Base-by-base conservation (phyloP, 2,113 vertebrate genomes). In the Sylvietta virens region DNA sequence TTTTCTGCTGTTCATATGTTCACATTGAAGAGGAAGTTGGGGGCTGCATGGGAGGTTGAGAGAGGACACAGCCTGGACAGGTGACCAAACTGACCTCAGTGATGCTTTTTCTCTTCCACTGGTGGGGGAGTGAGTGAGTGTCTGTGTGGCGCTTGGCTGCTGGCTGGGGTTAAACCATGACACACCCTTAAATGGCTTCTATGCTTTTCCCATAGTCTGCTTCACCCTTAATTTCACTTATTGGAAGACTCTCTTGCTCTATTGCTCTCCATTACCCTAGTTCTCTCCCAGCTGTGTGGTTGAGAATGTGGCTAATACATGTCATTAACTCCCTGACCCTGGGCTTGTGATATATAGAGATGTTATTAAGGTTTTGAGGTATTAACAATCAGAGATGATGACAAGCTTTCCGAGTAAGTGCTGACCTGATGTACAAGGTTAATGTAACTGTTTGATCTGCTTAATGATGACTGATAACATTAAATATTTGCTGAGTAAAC, bases 401-500 rank as follows among this genome's bases (percentile, higher is more conserved):
- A 35, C 5, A 69, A 79, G 57, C 33, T 89, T 95, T 71, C 37
- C 7, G 69, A 89, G 58, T 50, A 71, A 33, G 51, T 72, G 61
- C 65, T 91, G 91, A 89, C 40, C 67, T 72, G 40, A 13, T 60
- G 40, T 85, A 30, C 13, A 11, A 79, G 67, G 82, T 81, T 96
- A 95, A 95, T 70, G 15, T 44, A 79, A 74, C 71, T 86, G 60
- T 64, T 94, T 81, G 48, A 67, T 86, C 44, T 81, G 44, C 35
- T 51, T 76, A 50, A 74, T 86, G 33, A 28, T 71, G 61, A 61
- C 64, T 6, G 35, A 26, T 91, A 81, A 51, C 19, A 26, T 91
- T 76, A 87, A 96, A 87, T 89, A 72, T 90, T 92, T 96, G 85
- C 82, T 92, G 90, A 93, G 62, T 87, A 92, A 86, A 87, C 57